phyloP scores from a whole-genome alignment of 2,113 vertebrate genomes.

The Aphelocoma coerulescens region DNA sequence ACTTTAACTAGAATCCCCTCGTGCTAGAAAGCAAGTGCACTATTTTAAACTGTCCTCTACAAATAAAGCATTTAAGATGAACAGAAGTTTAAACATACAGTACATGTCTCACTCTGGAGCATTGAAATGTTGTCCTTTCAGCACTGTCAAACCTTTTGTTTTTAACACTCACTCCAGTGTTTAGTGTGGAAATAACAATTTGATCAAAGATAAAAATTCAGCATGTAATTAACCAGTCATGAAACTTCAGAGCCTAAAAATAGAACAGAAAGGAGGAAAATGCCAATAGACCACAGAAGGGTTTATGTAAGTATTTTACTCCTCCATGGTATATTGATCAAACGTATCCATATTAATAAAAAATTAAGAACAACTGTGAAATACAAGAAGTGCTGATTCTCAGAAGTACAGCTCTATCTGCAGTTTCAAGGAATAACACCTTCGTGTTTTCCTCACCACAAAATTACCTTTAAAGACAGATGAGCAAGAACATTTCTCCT shows the following conservation, averaged over 20 bases:
- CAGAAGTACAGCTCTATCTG: background rate
- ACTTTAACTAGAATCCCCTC: background rate
- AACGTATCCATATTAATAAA: background rate
- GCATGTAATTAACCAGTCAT: background rate
- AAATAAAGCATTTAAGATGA: background rate
- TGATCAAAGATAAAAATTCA: background rate
- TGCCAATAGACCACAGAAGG: background rate
- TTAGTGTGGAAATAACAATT: constrained; percentile 35
- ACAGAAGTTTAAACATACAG: background rate
- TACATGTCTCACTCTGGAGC: background rate
- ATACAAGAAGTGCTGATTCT: background rate
- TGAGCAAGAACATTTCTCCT: background rate
- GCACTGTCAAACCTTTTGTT: background rate
- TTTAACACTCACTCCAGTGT: background rate
- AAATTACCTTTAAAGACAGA: background rate
- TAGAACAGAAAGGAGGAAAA: constrained; percentile 48
- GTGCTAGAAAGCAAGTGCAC: background rate
- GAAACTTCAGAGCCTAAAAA: constrained; percentile 46
- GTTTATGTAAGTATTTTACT: background rate
- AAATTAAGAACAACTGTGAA: background rate
- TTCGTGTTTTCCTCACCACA: background rate
- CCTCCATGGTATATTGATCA: background rate
- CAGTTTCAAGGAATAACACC: background rate
- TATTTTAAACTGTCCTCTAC: background rate
- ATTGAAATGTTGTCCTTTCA: background rate